phyloP scores from a whole-genome alignment of 2,888 invertebrate genomes.

The Xanthia icteritia region DNA sequence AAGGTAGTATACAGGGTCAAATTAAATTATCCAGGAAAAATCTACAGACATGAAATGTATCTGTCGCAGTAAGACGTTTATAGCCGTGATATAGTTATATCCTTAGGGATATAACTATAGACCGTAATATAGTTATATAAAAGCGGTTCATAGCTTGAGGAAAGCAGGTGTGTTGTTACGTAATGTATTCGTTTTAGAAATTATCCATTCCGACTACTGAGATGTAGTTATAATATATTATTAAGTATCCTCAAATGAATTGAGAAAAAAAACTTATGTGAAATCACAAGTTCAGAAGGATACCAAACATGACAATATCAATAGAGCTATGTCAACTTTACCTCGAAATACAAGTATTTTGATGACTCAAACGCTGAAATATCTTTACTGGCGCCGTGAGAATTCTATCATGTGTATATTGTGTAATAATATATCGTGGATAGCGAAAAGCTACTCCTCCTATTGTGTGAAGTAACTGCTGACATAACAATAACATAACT shows the following conservation, averaged over 20 bases:
- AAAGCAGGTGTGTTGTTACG: not conserved
- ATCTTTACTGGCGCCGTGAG: constrained; percentile 35
- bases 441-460: constrained; percentile 23
- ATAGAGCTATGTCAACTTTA: constrained; percentile 22
- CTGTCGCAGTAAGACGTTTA: too few species aligned
- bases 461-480: constrained; percentile 36
- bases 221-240: not conserved
- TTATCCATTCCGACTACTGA: not conserved
- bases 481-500: constrained; percentile 30
- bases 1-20: too few species aligned
- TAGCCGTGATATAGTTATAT: too few species aligned
- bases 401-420: constrained; percentile 38
- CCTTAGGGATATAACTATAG: too few species aligned
- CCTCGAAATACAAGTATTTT: constrained; percentile 16
- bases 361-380: constrained; percentile 50
- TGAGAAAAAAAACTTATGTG: not conserved
- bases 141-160: too few species aligned
- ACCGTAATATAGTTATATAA: too few species aligned
- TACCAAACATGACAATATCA: not conserved
- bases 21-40: too few species aligned
- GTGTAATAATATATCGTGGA: constrained; percentile 40
- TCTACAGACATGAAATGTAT: too few species aligned
- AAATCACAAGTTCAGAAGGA: not conserved
- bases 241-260: not conserved
- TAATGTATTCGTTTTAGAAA: not conserved